Evolutionary conservation across 2,888 invertebrate genomes (phyloP), one percentile per base, ranked within the genome.

Genomic region (Agonopterix subpropinquella): DNA sequence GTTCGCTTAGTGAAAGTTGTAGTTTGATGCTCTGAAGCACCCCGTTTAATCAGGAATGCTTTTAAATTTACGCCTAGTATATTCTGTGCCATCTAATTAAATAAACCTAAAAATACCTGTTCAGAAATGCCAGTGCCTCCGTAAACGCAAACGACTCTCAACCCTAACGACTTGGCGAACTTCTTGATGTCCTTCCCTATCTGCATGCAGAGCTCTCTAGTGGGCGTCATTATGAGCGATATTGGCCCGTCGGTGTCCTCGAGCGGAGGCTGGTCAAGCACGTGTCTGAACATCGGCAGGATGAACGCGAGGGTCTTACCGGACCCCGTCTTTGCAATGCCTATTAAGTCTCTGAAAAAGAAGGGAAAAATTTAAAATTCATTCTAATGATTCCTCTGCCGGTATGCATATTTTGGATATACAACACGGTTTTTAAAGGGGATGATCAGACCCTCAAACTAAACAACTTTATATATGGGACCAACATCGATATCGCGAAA

Each of bases 281-380:
- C 96, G 69, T 99, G 99, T 5, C 91, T 88, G 82, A 99, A 97
- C 98, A 99, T 98, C 0, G 99, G 99, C 51, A 99, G 82, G 51
- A 99, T 92, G 80, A 99, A 99, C 0, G 99, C 99, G 47, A 99
- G 83, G 1, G 99, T 99, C 89, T 99, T 99, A 36, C 99, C 99
- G 70, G 98, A 98, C 43, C 99, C 99, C 0, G 99, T 99, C 87
- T 99, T 99, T 1, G 99, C 99, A 73, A 99, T 99, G 49, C 99
- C 99, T 69, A 99, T 99, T 53, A 99, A 89, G 84, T 99, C 98
- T 51, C 89, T 89, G 67, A 28, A 28, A 28, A 28, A 28, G 8
- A 67, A 72, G 44, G 18, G 18, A 13, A 13, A 13, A 13, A 13
- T 2, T 13, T 13, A 2, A 13, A 13, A 13, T 13, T 13, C 2